phyloP scores from a whole-genome alignment of 2,797 vertebrate species.

The Parauchenoglanis punctatus region DNA sequence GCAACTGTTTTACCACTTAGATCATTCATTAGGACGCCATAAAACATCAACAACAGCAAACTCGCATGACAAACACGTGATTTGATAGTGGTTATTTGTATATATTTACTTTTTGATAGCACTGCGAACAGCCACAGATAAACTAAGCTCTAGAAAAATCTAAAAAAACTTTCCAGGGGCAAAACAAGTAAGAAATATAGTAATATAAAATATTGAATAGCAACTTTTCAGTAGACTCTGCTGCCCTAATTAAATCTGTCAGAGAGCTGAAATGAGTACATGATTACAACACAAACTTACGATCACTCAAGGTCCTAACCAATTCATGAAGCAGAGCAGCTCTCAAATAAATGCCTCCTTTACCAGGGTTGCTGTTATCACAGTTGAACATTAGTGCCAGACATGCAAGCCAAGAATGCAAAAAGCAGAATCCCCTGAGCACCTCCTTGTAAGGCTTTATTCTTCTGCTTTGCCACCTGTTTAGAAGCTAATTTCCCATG shows the following conservation, averaged over 20 bases:
- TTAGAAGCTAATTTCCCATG: slow-evolving; percentile 84
- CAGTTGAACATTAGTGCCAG: slow-evolving; percentile 67
- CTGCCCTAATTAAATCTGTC: slow-evolving; percentile 45
- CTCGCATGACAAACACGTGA: neutral
- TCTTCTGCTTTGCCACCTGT: slow-evolving; percentile 74
- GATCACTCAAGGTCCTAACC: slow-evolving; percentile 53
- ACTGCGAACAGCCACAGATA: too few relatives aligned
- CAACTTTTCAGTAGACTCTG: slow-evolving; percentile 30
- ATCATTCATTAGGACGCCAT: too few relatives aligned
- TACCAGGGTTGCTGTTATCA: slow-evolving; percentile 66
- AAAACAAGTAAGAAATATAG: neutral
- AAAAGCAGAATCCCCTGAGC: slow-evolving; percentile 70
- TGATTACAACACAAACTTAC: slow-evolving; percentile 53
- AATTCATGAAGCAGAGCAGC: slow-evolving; percentile 54
- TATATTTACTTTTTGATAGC: neutral
- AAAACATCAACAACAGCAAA: neutral
- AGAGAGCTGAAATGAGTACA: slow-evolving; percentile 22
- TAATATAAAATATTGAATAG: slow-evolving; percentile 54
- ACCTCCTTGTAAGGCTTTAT: slow-evolving; percentile 67
- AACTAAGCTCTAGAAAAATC: neutral
- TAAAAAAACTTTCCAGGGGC: neutral
- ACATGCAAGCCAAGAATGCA: slow-evolving; percentile 58
- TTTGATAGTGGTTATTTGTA: neutral
- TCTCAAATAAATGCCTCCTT: slow-evolving; percentile 6
- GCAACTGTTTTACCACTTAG: neutral